Conservation (phyloP, 2,113 vertebrate species). For the Hippocampus mohnikei region DNA sequence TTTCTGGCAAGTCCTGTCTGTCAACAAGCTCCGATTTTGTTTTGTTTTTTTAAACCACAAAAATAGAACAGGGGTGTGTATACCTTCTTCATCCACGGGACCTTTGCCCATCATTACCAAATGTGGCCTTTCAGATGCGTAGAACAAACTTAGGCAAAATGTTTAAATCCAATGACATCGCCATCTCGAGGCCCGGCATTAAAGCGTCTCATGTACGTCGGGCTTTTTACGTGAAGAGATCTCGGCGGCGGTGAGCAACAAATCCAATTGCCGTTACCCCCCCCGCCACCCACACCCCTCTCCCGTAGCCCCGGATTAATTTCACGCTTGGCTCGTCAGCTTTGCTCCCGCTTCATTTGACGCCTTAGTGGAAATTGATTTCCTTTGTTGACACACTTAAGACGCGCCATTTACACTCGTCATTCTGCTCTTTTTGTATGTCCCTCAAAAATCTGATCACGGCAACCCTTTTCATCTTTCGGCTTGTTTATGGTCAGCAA, state of each 20-base stretch:
- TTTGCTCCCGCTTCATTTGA: slow-evolving; percentile 41
- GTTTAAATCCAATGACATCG: not conserved
- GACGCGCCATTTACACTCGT: not conserved
- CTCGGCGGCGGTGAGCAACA: not conserved
- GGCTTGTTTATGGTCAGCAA: not conserved
- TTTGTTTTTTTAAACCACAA: not conserved
- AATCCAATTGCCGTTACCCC: slow-evolving; percentile 39
- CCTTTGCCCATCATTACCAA: too few species aligned
- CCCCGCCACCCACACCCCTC: too few species aligned
- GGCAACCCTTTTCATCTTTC: not conserved
- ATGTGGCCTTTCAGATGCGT: too few species aligned
- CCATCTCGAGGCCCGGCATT: not conserved
- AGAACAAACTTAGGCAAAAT: not conserved
- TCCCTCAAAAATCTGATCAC: not conserved
- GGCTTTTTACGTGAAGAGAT: not conserved
- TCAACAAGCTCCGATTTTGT: too few species aligned
- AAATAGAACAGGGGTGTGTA: not conserved
- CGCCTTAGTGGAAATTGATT: slow-evolving; percentile 30
- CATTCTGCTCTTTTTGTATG: not conserved
- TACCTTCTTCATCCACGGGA: not conserved
- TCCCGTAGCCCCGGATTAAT: slow-evolving; percentile 38
- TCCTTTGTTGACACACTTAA: slow-evolving; percentile 5
- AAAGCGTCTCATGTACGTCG: not conserved
- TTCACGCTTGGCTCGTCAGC: slow-evolving; percentile 34
- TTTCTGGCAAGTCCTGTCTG: not conserved